Percentiles rank a stretch among this genome's conserved stretches.
phyloP scores from a whole-genome alignment of 2,797 vertebrate species.

The Orestias chungarensis region DNA sequence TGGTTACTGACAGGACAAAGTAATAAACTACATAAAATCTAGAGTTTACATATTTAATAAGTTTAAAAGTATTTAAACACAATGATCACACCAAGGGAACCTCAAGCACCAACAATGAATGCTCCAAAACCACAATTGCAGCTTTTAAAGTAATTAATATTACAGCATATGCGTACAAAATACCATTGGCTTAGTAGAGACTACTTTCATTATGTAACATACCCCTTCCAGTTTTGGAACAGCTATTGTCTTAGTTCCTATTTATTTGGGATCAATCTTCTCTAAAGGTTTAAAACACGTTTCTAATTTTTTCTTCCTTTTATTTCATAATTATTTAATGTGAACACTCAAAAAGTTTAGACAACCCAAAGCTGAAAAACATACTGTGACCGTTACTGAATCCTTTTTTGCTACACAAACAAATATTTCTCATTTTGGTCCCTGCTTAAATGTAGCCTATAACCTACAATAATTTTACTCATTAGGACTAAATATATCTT shows the following conservation, averaged over 20 bases:
- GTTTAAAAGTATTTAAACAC: background rate
- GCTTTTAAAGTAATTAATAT: background rate
- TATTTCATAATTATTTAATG: background rate
- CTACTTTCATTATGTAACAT: background rate
- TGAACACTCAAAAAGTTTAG: background rate
- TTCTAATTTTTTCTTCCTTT: background rate
- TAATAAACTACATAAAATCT: constrained; percentile 7
- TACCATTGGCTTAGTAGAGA: background rate
- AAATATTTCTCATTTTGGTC: background rate
- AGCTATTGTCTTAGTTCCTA: background rate
- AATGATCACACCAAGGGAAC: background rate
- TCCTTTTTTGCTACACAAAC: background rate
- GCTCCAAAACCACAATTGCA: background rate
- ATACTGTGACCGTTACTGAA: background rate
- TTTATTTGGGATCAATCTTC: background rate
- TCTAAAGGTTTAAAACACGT: background rate
- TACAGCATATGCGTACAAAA: too few species aligned
- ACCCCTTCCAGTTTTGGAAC: background rate
- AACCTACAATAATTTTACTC: background rate
- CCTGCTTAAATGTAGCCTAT: background rate
- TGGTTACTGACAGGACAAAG: constrained; percentile 1
- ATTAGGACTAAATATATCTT: background rate
- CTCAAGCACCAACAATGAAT: background rate
- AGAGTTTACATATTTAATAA: background rate
- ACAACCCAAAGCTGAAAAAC: background rate